phyloP scores from a whole-genome alignment of 2,113 vertebrate species.

The Scophthalmus maximus region DNA sequence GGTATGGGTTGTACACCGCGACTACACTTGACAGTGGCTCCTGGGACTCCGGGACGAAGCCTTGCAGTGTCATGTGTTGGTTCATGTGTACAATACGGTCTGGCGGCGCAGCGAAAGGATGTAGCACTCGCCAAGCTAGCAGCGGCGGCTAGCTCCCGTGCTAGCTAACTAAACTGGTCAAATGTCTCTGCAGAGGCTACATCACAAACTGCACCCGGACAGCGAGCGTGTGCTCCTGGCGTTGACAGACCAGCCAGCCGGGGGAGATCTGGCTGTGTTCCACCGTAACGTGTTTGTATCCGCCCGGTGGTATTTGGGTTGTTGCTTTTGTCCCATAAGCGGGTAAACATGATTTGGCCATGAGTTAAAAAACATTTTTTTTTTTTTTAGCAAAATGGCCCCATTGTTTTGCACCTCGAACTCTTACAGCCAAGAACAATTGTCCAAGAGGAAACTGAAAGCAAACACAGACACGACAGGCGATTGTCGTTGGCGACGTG shows the following conservation, averaged over 20 bases:
- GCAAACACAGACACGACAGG: no score
- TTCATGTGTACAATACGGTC: neutral
- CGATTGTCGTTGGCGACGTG: no score
- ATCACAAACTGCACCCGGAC: no score
- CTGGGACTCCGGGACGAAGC: no score
- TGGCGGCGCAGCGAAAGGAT: neutral
- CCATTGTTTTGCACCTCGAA: no score
- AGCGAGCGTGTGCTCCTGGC: neutral
- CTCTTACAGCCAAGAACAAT: no score
- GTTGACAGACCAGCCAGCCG: neutral
- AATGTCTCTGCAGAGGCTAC: constrained; percentile 5
- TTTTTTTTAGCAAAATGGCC: no score
- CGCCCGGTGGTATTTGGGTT: constrained; percentile 13
- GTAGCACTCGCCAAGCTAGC: constrained; percentile 31
- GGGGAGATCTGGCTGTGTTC: neutral
- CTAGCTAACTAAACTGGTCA: constrained; percentile 33
- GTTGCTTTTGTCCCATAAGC: constrained; percentile 22
- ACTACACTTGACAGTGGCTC: constrained; percentile 19
- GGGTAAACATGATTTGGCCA: no score
- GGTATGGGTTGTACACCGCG: constrained; percentile 63
- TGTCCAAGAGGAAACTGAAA: no score
- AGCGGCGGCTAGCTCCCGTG: constrained; percentile 37
- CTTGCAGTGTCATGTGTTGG: neutral
- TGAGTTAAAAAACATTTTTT: no score
- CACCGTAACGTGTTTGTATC: neutral